Evolutionary conservation across 2,888 invertebrate species (phyloP).

Genomic region (Philonicus albiceps): DNA sequence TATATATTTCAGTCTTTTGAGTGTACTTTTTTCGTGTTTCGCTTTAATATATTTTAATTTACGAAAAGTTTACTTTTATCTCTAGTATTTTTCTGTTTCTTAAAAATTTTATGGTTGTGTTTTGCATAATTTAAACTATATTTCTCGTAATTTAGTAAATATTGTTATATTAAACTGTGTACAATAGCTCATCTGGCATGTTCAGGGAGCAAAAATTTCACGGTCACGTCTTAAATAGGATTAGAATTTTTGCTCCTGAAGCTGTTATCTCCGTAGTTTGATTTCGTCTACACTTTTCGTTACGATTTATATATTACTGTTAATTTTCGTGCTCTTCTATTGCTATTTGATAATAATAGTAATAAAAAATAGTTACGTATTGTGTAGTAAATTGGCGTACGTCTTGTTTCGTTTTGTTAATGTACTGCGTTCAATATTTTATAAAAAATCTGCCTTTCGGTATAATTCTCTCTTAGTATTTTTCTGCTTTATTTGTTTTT

Average conservation of each 20-base stretch:
- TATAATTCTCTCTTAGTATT: not conserved
- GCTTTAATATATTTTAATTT: slow-evolving; percentile 27
- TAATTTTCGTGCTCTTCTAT: slow-evolving; percentile 4
- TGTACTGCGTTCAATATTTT: not conserved
- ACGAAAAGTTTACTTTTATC: slow-evolving; percentile 33
- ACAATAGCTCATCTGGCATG: slow-evolving; percentile 3
- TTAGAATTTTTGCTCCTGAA: not conserved
- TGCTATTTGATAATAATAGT: slow-evolving; percentile 15
- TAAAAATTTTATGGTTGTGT: slow-evolving; percentile 31
- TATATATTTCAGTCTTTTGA: slow-evolving; percentile 65
- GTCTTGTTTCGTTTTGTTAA: slow-evolving; percentile 7
- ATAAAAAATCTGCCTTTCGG: slow-evolving; percentile 5
- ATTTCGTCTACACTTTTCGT: not conserved
- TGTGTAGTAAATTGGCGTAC: slow-evolving; percentile 33
- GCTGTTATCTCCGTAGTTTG: slow-evolving; percentile 9
- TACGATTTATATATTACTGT: slow-evolving; percentile 24
- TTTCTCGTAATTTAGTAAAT: not conserved
- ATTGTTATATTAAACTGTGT: slow-evolving; percentile 32
- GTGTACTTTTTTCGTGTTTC: slow-evolving; percentile 52
- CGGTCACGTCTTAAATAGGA: slow-evolving; percentile 16
- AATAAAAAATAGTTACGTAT: slow-evolving; percentile 33
- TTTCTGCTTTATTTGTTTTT: not conserved
- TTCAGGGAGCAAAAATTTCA: slow-evolving; percentile 6
- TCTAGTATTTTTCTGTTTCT: slow-evolving; percentile 25
- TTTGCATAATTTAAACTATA: slow-evolving; percentile 36